These are phyloP conservation scores for Macropis europaea DNA, from an alignment of 2,888 invertebrate species.

Conservation along the genomic window DNA sequence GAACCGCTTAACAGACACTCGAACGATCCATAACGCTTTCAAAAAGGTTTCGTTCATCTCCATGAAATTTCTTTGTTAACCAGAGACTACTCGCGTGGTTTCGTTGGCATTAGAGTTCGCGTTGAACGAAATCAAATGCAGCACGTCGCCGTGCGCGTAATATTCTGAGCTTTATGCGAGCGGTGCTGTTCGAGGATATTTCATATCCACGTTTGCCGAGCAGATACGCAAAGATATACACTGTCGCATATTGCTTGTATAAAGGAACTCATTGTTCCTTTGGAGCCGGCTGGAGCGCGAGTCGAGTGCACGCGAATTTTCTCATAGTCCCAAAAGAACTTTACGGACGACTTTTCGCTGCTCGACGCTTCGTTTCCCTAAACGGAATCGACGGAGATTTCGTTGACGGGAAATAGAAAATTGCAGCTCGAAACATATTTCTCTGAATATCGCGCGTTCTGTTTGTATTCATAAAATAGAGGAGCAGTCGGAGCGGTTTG, in stretches of 20 bases:
- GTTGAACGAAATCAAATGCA: not conserved
- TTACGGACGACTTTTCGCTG: not conserved
- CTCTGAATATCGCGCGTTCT: not conserved
- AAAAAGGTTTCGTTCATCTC: slow-evolving; percentile 8
- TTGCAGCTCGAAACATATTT: not conserved
- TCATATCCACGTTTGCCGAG: not conserved
- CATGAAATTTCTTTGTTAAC: not conserved
- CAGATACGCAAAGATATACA: not conserved
- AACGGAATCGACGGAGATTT: not conserved
- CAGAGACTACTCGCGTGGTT: too few species aligned
- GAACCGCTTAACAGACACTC: slow-evolving; percentile 1
- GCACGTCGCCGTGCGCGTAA: not conserved
- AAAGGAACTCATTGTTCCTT: slow-evolving; percentile 21
- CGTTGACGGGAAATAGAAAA: too few species aligned
- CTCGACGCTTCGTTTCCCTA: not conserved
- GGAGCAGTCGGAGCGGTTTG: not conserved
- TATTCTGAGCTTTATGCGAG: not conserved
- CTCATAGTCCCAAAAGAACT: not conserved
- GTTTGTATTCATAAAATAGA: not conserved
- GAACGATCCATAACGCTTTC: not conserved
- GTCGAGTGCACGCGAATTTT: not conserved
- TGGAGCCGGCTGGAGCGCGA: not conserved
- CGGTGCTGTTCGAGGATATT: slow-evolving; percentile 8
- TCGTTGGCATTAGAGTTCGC: not conserved
- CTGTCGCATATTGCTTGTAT: not conserved